Percentiles rank a stretch among this genome's conserved stretches.
phyloP scores from a whole-genome alignment of 1,140 invertebrate species.

The Drosophila nigromelanica region DNA sequence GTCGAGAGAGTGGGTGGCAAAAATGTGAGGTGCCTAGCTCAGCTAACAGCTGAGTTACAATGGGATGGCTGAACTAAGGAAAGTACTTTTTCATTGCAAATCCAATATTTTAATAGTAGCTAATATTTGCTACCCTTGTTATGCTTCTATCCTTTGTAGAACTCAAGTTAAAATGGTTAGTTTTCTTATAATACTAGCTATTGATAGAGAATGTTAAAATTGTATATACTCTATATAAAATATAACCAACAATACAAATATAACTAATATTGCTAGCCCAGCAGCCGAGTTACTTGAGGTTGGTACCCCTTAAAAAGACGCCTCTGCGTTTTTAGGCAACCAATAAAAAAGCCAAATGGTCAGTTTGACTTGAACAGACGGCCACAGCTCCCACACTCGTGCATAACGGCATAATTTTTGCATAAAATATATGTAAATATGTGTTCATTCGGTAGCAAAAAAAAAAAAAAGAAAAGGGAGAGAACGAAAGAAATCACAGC shows the following conservation, averaged over 20 bases:
- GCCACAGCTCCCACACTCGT: slow-evolving; percentile 68
- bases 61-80: background rate
- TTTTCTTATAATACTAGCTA: background rate
- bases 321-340: slow-evolving; percentile 60
- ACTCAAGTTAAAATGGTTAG: background rate
- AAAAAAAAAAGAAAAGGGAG: slow-evolving; percentile 29
- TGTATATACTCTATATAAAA: too few relatives aligned
- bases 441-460: slow-evolving; percentile 54
- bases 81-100: background rate
- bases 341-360: slow-evolving; percentile 82
- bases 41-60: slow-evolving; percentile 1
- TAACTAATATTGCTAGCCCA: too few relatives aligned
- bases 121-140: background rate
- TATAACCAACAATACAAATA: background rate
- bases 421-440: slow-evolving; percentile 84
- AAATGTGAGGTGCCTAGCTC: background rate
- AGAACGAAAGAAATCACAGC: slow-evolving; percentile 73
- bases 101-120: too few relatives aligned
- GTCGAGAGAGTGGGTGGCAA: background rate
- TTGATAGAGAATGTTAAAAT: background rate
- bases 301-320: slow-evolving; percentile 8
- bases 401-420: slow-evolving; percentile 83
- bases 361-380: slow-evolving; percentile 66
- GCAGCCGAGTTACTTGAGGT: background rate
- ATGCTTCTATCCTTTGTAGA: background rate